These are phyloP conservation scores for Virgularia gustaviana DNA, from an alignment of 92 coral and sea anemone genomes.

Conservation along the genomic window DNA sequence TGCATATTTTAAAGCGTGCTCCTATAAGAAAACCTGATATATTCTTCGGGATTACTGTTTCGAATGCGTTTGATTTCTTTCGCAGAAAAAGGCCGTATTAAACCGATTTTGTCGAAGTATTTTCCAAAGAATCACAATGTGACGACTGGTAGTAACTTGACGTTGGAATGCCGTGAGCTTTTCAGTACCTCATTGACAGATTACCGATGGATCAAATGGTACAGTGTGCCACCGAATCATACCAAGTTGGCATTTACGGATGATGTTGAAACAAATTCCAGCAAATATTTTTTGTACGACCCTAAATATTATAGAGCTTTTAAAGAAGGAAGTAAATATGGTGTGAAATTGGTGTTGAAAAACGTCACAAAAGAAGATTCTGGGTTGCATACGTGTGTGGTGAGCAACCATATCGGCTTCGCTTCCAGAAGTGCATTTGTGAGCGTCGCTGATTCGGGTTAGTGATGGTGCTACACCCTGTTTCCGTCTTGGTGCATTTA, in stretches of 20 bases:
- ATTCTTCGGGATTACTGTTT: too few relatives aligned
- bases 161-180: slow-evolving; percentile 48
- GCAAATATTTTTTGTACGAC: slow-evolving; percentile 26
- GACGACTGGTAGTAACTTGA: slow-evolving; percentile 42
- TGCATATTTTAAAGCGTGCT: too few relatives aligned
- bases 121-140: slow-evolving; percentile 50
- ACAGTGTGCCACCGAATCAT: slow-evolving; percentile 34
- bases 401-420: slow-evolving; percentile 44
- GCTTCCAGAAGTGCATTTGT: slow-evolving; percentile 17
- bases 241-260: neutral
- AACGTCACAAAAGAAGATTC: slow-evolving; percentile 44
- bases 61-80: too few relatives aligned
- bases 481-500: too few relatives aligned
- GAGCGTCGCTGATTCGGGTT: neutral
- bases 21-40: too few relatives aligned
- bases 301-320: slow-evolving; percentile 16
- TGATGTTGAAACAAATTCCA: slow-evolving; percentile 1
- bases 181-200: slow-evolving; percentile 48
- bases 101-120: slow-evolving; percentile 39
- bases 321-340: slow-evolving; percentile 22
- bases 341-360: slow-evolving; percentile 10
- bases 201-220: slow-evolving; percentile 62
- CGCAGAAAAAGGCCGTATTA: slow-evolving; percentile 33
- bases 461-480: too few relatives aligned
- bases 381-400: slow-evolving; percentile 62